Percentiles rank a stretch among this genome's conserved stretches.
phyloP scores from a whole-genome alignment of 2,797 vertebrate species.

The Oceanodroma leucorhoa region DNA sequence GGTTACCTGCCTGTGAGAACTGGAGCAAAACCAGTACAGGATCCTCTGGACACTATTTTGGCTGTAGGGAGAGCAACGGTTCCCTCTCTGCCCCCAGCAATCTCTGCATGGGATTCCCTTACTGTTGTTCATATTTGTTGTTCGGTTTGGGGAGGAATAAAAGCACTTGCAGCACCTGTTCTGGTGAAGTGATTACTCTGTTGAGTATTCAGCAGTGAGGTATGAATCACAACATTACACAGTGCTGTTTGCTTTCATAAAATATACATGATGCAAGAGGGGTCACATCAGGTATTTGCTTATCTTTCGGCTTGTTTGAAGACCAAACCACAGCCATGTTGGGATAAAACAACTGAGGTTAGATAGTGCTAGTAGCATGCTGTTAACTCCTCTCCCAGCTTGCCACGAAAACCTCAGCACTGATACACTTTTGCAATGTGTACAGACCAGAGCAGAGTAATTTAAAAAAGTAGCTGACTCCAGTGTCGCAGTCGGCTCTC shows the following conservation, averaged over 20 bases:
- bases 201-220: background rate
- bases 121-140: background rate
- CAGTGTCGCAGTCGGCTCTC: background rate
- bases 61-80: background rate
- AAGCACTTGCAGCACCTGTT: background rate
- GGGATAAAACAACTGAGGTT: constrained; percentile 68
- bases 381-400: constrained; percentile 52
- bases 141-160: background rate
- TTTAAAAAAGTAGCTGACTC: background rate
- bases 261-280: constrained; percentile 8
- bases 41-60: background rate
- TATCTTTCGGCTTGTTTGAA: constrained; percentile 72
- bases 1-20: background rate
- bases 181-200: background rate
- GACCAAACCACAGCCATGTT: constrained; percentile 72
- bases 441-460: background rate
- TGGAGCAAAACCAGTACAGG: background rate
- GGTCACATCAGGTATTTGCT: constrained; percentile 62
- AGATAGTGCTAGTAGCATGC: constrained; percentile 16
- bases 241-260: constrained; percentile 28
- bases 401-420: constrained; percentile 72
- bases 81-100: background rate
- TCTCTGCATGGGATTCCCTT: background rate
- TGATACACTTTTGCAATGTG: background rate
- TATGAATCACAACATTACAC: background rate